Base-by-base conservation (phyloP, 2,888 invertebrate species). In the Branchellion lobata region DNA sequence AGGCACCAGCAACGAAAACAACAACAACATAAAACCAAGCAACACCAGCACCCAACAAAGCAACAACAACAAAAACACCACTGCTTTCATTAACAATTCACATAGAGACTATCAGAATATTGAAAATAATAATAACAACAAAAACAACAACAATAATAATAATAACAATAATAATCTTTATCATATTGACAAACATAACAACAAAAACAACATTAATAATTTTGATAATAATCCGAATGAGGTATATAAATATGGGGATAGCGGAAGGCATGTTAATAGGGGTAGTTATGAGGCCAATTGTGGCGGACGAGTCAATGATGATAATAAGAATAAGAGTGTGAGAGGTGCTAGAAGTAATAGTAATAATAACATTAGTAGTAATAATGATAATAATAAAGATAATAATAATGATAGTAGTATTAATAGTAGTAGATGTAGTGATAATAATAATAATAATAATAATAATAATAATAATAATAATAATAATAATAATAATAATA, bases 381-480 rank as follows among this genome's bases (percentile, higher is more conserved):
- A n/a, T 57, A 57, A n/a, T 57, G 21, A n/a, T 57, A 57, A n/a
- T 57, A 57, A n/a, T 57, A 24, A n/a, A 14, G 21, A n/a, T 57
- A 57, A n/a, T 57, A 57, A n/a, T 57, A 57, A n/a, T 57, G 21
- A n/a, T 57, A 57, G 24, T 57, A 57, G 24, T 57, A 57, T 3
- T 57, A 57, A n/a, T 57, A 57, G 24, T 57, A 57, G 21, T 57
- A 57, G 24, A 3, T 14, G 24, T n/a, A 57, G 24, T 57, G 21
- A n/a, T 57, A 57, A n/a, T 57, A 57, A n/a, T 57, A 57, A n/a
- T 57, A 57, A n/a, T 57, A 57, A n/a, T 57, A 57, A n/a, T 57
- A 57, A n/a, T 57, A 24, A n/a, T 57, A 57, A n/a, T 57, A 57
- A n/a, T 57, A 57, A n/a, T n/a, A 57, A n/a, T 57, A 57, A n/a